Evolutionary conservation across 2,888 invertebrate species (phyloP), one percentile per base, ranked within the genome.

Genomic region (Tipula confusa): DNA sequence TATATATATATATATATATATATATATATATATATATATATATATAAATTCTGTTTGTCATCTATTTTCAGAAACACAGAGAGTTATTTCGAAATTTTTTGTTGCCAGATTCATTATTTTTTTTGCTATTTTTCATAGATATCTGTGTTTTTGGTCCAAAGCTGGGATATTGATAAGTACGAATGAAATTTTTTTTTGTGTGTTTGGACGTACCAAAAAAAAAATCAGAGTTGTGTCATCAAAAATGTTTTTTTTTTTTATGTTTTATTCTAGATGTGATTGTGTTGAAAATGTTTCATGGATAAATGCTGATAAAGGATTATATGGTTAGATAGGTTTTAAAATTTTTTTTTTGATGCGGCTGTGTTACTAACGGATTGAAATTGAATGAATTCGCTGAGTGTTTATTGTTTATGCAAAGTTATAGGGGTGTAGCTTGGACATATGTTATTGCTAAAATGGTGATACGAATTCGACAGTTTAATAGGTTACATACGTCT

Each of bases 51-150:
- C 64, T 24, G 64, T 64, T 64, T 64, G 64, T 64, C 64, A 64
- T 64, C 64, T 64, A 64, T 64, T 64, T 64, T 64, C 64, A 64
- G 64, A 64, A 64, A 64, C n/a, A n/a, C 64, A 64, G 64, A 64
- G 64, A 64, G 64, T 64, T 64, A 64, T 64, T 64, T 64, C 24
- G 24, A 64, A 11, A 24, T 64, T 24, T 64, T 64, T 64, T 24
- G 18, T 64, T 43, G 18, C 64, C 24, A 64, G 64, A 64, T 64
- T 64, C 64, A 64, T 64, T 64, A 64, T 24, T 64, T 64, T 64
- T 36, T n/a, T n/a, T n/a, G n/a, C n/a, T n/a, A n/a, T n/a, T n/a
- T 64, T 64, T 64, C 64, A 64, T 64, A 24, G 2, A 64, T 64
- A 64, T 64, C 24, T 64, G 64, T 64, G 18, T 64, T 64, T 64